Base-by-base conservation (phyloP, 1,140 invertebrate species). In the Ruditapes philippinarum region DNA sequence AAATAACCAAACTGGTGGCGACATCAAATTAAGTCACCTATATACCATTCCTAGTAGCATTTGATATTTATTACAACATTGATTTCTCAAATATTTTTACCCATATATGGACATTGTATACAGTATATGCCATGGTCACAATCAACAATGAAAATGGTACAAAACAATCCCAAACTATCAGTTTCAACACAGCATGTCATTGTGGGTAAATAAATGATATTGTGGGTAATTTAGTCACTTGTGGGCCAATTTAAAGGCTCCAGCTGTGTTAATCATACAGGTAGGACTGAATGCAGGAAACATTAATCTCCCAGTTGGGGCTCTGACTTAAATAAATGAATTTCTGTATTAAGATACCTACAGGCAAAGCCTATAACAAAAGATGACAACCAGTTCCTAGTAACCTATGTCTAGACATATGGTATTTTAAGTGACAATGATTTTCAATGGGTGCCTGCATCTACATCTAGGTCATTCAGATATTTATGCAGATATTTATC, bases 151-250 rank as follows among this genome's bases (percentile, higher is more conserved):
- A 70, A 70, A 22, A 38, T n/a, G n/a, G 14, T 70, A 38, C 14
- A 70, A 62, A 62, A 62, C 57, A 28, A 62, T 62, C 57, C 60
- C 4, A 38, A 22, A 70, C 33, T 36, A 38, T 70, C 31, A 70
- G 36, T 70, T 70, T 19, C 65, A 70, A 12, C 36, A 70, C 28
- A 28, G 65, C 65, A 70, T 70, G 65, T 17, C 65, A 70, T 36
- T 70, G 22, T 70, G 65, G 65, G 65, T 36, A 70, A 70, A 70
- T 70, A 40, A 70, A 70, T 70, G 65, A 70, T 38, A 70, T 22
- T 70, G 65, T 33, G 4, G 14, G 65, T 70, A 70, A 70, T 70
- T 70, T 17, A 70, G 65, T 70, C 65, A 38, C n/a, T 36, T 70
- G 65, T 70, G 33, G 65, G 36, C 33, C 14, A 70, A 36, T 38